Percentiles rank a stretch among this genome's conserved stretches.
These are phyloP conservation scores for Thalpophila matura DNA, from an alignment of 2,888 invertebrate species.

Conservation along the genomic window DNA sequence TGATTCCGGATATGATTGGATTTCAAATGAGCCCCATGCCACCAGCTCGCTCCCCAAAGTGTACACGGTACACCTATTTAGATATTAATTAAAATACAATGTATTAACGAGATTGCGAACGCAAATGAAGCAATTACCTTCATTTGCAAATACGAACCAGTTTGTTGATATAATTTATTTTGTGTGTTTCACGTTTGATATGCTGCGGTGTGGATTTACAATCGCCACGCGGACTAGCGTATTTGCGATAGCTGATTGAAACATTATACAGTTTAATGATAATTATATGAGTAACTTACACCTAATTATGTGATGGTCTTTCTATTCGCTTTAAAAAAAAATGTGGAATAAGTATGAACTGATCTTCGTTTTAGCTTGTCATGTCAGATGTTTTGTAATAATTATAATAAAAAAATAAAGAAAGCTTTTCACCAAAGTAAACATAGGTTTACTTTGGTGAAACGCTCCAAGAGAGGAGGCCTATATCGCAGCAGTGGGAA, in stretches of 20 bases:
- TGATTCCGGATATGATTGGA: conserved; percentile 72
- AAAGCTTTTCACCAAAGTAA: no score
- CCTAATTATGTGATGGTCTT: no score
- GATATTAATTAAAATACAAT: conserved; percentile 78
- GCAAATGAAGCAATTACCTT: conserved; percentile 75
- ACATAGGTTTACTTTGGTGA: no score
- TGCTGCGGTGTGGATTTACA: conserved; percentile 23
- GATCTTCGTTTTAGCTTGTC: conserved; percentile 37
- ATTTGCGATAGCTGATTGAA: conserved; percentile 46
- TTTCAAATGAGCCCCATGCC: conserved; percentile 68
- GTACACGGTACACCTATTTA: conserved; percentile 71
- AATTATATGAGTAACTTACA: background rate
- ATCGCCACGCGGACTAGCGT: conserved; percentile 14
- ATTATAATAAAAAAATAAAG: no score
- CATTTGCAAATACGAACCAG: conserved; percentile 69
- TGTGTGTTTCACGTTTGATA: conserved; percentile 50
- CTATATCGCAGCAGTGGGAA: no score
- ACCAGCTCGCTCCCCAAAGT: conserved; percentile 31
- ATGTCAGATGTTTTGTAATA: conserved; percentile 10
- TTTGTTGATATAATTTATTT: conserved; percentile 67
- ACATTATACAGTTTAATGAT: conserved; percentile 14
- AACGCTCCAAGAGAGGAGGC: no score
- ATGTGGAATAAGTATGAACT: no score
- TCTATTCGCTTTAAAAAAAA: no score
- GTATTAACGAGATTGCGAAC: conserved; percentile 70